Base-by-base conservation (phyloP, 2,888 invertebrate genomes). In the Entomobrya proxima region DNA sequence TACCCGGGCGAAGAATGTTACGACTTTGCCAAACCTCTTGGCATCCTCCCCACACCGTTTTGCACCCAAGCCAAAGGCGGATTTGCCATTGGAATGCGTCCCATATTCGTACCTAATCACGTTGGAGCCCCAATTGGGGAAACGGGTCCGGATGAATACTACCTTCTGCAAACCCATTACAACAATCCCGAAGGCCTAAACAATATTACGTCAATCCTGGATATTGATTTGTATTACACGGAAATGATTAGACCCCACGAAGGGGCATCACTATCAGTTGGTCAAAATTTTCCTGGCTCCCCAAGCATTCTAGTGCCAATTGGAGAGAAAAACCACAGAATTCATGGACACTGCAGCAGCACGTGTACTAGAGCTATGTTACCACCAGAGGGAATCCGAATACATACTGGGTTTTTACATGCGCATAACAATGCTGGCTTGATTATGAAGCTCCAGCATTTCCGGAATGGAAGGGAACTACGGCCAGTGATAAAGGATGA, bases 81-180 rank as follows among this genome's bases (percentile, higher is more conserved):
- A 5, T 15, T 21, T 15, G 78, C 44, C 5, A 24, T 61, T 32
- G 64, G 78, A 2, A 64, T 61, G 24, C 0, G 11, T 1, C 18
- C 78, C 1, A 1, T 6, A 9, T 69, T 81, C 15, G 24, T 86
- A 13, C 86, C 86, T 0, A 69, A 86, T 13, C 52, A 81, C n/a
- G 37, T 81, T n/a, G n/a, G n/a, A n/a, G 35, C 76, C 13, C 47
- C 81, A 7, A 35, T 79, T 4, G 47, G 61, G 18, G 81, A 64
- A 2, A 32, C 40, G 7, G 24, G 21, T 24, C 69, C 21, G 3
- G 86, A 81, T 13, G 79, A 79, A 37, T 85, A 80, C 44, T 52
- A 64, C 13, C 2, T 69, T 24, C 4, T 69, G 2, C 44, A 40
- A 24, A 11, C 24, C 1, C 69, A 69, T 24, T 69, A 69, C 27